These are phyloP conservation scores for Galerucella nymphaeae DNA, from an alignment of 2,888 invertebrate genomes.

Conservation along the genomic window DNA sequence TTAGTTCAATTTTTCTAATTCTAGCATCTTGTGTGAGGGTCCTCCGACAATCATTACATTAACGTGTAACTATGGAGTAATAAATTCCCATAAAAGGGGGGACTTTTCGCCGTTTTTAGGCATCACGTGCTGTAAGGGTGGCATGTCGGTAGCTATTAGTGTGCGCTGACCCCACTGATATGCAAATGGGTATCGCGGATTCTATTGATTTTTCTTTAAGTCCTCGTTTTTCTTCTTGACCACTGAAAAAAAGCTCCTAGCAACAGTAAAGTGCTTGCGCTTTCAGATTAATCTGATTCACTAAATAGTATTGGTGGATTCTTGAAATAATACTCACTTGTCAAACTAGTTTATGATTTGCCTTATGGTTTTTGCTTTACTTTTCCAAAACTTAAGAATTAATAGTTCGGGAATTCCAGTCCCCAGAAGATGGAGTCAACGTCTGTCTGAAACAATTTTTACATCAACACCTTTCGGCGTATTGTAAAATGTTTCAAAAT, in stretches of 20 bases:
- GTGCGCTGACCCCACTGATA: conserved; percentile 57
- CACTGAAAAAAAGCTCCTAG: conserved; percentile 16
- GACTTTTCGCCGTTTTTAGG: conserved; percentile 57
- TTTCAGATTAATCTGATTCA: not conserved
- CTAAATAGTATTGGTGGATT: no score
- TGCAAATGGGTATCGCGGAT: conserved; percentile 58
- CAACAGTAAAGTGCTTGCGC: conserved; percentile 7
- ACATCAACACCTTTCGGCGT: not conserved
- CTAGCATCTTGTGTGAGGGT: conserved; percentile 16
- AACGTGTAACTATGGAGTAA: conserved; percentile 56
- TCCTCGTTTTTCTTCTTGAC: conserved; percentile 21
- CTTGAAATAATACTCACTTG: no score
- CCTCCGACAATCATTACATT: conserved; percentile 55
- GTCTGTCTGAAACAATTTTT: not conserved
- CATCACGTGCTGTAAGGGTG: conserved; percentile 56
- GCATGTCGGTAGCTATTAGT: conserved; percentile 59
- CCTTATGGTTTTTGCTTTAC: no score
- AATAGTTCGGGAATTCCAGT: no score
- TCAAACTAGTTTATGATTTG: no score
- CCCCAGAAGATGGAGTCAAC: no score
- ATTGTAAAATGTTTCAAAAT: not conserved
- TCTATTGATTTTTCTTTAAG: conserved; percentile 53
- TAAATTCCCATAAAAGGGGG: conserved; percentile 58
- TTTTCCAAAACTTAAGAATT: no score
- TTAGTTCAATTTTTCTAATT: conserved; percentile 12